phyloP scores from a whole-genome alignment of 2,113 vertebrate genomes.

The Notechis scutatus region DNA sequence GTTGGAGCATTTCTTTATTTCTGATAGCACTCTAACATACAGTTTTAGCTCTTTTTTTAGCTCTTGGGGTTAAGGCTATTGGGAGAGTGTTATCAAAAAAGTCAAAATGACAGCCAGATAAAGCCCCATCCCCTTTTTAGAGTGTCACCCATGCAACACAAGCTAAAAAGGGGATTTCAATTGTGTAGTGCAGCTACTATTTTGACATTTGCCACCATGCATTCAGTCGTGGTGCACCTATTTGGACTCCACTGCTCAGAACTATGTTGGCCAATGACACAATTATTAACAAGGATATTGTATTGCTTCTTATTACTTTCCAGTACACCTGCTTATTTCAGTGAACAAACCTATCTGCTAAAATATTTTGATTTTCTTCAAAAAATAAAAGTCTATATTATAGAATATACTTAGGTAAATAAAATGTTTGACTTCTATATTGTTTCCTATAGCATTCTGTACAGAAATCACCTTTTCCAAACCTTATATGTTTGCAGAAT shows the following conservation, averaged over 20 bases:
- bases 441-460: not conserved
- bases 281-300: not conserved
- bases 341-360: not conserved
- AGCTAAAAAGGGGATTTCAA: not conserved
- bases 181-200: not conserved
- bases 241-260: not conserved
- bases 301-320: not conserved
- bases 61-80: not conserved
- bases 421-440: not conserved
- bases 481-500: constrained; percentile 47
- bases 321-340: not conserved
- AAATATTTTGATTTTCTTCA: not conserved
- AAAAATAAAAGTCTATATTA: not conserved
- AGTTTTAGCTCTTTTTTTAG: not conserved
- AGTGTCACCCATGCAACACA: not conserved
- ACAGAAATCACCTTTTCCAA: constrained; percentile 22
- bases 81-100: not conserved
- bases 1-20: not conserved
- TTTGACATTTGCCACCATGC: not conserved
- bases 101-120: not conserved
- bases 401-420: constrained; percentile 16
- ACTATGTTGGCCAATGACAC: not conserved
- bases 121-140: not conserved
- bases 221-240: not conserved
- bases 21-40: not conserved